These are phyloP conservation scores for Callionymus lyra DNA, from an alignment of 2,113 vertebrate species.

Conservation along the genomic window DNA sequence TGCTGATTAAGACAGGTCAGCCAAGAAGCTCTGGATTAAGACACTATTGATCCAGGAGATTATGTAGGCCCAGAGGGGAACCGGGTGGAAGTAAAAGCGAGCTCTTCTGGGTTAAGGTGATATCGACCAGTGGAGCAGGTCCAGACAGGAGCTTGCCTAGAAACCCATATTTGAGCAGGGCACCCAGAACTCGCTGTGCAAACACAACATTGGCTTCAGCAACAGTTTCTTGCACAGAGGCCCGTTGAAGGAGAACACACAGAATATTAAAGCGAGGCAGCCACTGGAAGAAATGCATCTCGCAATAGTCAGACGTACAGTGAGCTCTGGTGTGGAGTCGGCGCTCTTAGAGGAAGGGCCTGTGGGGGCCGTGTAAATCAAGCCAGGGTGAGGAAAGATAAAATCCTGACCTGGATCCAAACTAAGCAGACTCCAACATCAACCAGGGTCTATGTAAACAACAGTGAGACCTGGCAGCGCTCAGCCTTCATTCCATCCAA, in stretches of 20 bases:
- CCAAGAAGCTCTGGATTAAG: conserved; percentile 48
- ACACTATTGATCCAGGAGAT: conserved; percentile 56
- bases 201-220: conserved; percentile 43
- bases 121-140: conserved; percentile 44
- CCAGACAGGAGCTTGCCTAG: conserved; percentile 36
- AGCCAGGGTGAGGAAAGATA: conserved; percentile 50
- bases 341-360: conserved; percentile 50
- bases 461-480: conserved; percentile 31
- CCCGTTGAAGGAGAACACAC: conserved; percentile 27
- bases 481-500: conserved; percentile 44
- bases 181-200: conserved; percentile 47
- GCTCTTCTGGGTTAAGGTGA: conserved; percentile 41
- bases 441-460: conserved; percentile 54
- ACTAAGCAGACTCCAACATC: conserved; percentile 54
- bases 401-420: conserved; percentile 45
- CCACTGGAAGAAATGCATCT: conserved; percentile 32
- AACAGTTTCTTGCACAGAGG: conserved; percentile 40
- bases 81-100: conserved; percentile 41
- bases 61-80: conserved; percentile 48
- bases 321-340: conserved; percentile 39
- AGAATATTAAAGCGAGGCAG: conserved; percentile 30
- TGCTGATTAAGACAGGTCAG: conserved; percentile 55
- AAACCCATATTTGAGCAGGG: conserved; percentile 50
- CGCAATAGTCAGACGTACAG: conserved; percentile 47
- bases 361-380: conserved; percentile 57